These are phyloP conservation scores for Coranthus polyacanthus DNA, from an alignment of 2,797 vertebrate genomes.

Conservation along the genomic window DNA sequence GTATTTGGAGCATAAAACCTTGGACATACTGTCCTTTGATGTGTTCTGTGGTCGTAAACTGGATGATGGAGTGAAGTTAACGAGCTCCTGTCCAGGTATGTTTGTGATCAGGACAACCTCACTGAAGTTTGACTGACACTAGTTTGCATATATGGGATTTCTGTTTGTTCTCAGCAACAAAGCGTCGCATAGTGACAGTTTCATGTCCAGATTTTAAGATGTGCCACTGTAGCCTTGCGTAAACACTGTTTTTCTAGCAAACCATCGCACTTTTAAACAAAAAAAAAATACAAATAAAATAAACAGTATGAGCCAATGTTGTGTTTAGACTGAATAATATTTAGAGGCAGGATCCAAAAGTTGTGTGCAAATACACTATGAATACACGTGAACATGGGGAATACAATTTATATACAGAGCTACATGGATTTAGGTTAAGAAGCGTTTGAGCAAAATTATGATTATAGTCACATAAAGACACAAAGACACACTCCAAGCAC, in stretches of 20 bases:
- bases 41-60: slow-evolving; percentile 55
- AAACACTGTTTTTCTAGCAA: not conserved
- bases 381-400: too few species aligned
- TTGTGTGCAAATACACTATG: too few species aligned
- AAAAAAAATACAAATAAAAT: too few species aligned
- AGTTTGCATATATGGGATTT: not conserved
- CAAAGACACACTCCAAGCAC: too few species aligned
- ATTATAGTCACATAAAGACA: too few species aligned
- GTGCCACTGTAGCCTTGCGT: not conserved
- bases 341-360: too few species aligned
- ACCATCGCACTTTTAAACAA: too few species aligned
- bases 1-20: slow-evolving; percentile 74
- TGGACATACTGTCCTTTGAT: slow-evolving; percentile 61
- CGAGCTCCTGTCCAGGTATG: slow-evolving; percentile 39
- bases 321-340: too few species aligned
- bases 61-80: slow-evolving; percentile 62
- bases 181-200: not conserved
- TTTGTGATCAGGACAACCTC: slow-evolving; percentile 40
- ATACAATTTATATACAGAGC: too few species aligned
- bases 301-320: too few species aligned
- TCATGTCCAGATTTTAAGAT: not conserved
- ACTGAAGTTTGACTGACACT: slow-evolving; percentile 33
- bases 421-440: too few species aligned
- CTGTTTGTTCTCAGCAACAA: slow-evolving; percentile 8
- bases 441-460: too few species aligned